These are phyloP conservation scores for Rhinolophus ferrumequinum DNA, from an alignment of 2,113 vertebrate species.

Conservation along the genomic window DNA sequence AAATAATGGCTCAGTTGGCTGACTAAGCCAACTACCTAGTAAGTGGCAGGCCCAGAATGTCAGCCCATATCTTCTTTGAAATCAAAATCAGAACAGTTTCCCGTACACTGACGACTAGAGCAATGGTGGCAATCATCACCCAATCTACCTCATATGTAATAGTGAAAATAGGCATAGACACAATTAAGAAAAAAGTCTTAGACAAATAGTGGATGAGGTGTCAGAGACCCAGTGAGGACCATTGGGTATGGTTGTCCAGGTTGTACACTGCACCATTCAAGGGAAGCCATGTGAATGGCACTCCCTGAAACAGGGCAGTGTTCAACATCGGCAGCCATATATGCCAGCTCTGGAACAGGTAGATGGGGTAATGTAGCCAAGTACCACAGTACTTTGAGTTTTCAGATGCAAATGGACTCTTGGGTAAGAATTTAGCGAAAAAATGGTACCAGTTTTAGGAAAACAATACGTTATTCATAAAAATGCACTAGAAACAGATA, in stretches of 20 bases:
- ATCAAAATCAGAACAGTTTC: background rate
- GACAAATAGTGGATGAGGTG: background rate
- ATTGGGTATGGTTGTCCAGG: background rate
- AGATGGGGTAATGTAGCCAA: background rate
- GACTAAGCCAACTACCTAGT: background rate
- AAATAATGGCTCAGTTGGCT: background rate
- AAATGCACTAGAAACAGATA: background rate
- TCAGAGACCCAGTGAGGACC: background rate
- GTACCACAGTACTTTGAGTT: background rate
- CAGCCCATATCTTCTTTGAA: background rate
- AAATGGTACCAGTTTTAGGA: background rate
- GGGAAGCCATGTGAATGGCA: background rate
- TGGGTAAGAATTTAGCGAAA: background rate
- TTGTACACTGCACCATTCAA: background rate
- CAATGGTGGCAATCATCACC: background rate
- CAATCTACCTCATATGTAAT: background rate
- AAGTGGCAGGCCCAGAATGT: background rate
- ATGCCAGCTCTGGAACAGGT: background rate
- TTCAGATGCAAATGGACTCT: background rate
- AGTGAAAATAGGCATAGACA: background rate
- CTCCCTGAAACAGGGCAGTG: background rate
- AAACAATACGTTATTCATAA: background rate
- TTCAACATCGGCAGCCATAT: background rate
- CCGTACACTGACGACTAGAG: background rate
- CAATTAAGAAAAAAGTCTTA: background rate